These are phyloP conservation scores for Malurus splendens DNA, from an alignment of 2,797 vertebrate genomes.

Conservation along the genomic window DNA sequence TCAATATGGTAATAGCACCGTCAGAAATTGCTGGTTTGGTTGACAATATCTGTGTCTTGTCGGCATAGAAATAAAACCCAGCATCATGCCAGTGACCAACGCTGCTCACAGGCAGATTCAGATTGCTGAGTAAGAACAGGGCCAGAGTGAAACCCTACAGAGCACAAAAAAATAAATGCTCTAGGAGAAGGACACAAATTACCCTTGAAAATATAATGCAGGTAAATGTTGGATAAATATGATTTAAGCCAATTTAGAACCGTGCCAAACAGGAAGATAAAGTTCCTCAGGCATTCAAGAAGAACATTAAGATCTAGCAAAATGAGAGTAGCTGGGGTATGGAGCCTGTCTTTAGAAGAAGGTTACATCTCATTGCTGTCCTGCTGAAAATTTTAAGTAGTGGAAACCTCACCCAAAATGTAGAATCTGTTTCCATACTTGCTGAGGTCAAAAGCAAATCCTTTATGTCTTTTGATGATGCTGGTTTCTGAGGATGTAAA, in stretches of 20 bases:
- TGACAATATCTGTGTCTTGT: constrained; percentile 37
- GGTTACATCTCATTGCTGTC: constrained; percentile 55
- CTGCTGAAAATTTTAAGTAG: constrained; percentile 37
- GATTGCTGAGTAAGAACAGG: constrained; percentile 34
- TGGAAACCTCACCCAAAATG: not conserved
- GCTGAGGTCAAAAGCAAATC: not conserved
- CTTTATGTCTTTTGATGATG: not conserved
- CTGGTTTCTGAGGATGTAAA: not conserved
- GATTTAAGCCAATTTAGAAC: constrained; percentile 66
- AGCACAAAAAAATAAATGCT: constrained; percentile 55
- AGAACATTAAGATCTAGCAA: constrained; percentile 70
- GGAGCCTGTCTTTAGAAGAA: constrained; percentile 58
- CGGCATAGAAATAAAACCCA: constrained; percentile 28
- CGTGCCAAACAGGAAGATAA: constrained; percentile 69
- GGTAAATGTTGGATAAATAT: constrained; percentile 68
- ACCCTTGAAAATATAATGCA: constrained; percentile 68
- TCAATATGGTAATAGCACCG: constrained; percentile 12
- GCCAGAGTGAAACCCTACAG: constrained; percentile 52
- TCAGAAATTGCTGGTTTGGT: constrained; percentile 43
- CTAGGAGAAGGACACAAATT: constrained; percentile 61
- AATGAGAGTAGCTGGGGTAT: constrained; percentile 60
- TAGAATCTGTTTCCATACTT: not conserved
- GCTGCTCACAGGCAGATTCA: constrained; percentile 28
- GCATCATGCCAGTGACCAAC: not conserved
- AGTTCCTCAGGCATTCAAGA: constrained; percentile 66